A percentile compares a stretch with the other conserved stretches of the same genome.
phyloP scores from a whole-genome alignment of 1,140 invertebrate species.

The Tribolium madens region DNA sequence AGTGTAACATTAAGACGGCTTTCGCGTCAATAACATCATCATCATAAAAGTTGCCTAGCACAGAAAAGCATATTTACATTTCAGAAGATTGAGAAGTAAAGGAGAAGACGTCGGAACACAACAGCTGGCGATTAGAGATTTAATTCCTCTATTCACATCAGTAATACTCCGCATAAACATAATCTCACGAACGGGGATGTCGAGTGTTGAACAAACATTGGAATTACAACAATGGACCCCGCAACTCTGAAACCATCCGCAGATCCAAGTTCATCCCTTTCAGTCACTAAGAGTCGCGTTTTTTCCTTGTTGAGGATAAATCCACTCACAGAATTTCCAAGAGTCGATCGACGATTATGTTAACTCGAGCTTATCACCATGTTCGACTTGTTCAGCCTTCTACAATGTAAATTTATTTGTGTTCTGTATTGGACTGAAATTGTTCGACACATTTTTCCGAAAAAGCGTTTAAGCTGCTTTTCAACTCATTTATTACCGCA shows the following conservation, averaged over 20 bases:
- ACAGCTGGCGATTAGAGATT: conserved; percentile 53
- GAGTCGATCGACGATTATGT: not conserved
- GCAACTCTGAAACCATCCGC: conserved; percentile 3
- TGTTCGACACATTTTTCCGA: not conserved
- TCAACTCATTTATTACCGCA: not conserved
- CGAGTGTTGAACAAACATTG: conserved; percentile 53
- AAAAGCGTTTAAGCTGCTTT: not conserved
- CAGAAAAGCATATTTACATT: conserved; percentile 42
- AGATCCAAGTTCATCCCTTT: conserved; percentile 4
- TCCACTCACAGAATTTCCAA: not conserved
- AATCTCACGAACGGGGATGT: conserved; percentile 54
- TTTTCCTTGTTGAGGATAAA: not conserved
- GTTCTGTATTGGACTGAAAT: not conserved
- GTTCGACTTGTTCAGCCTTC: conserved; percentile 2
- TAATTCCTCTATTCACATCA: conserved; percentile 55
- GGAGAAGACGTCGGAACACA: conserved; percentile 41
- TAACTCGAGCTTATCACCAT: conserved; percentile 5
- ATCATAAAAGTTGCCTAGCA: conserved; percentile 29
- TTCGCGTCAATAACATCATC: conserved; percentile 35
- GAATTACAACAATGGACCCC: conserved; percentile 49
- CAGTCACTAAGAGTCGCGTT: not conserved
- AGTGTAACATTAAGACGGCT: conserved; percentile 19
- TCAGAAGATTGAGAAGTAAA: conserved; percentile 36
- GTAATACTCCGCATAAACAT: conserved; percentile 53
- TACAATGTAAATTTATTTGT: not conserved